A percentile compares a stretch with the other conserved stretches of the same genome.
phyloP scores from a whole-genome alignment of 1,140 invertebrate species.

The Ctenoplectra terminalis region DNA sequence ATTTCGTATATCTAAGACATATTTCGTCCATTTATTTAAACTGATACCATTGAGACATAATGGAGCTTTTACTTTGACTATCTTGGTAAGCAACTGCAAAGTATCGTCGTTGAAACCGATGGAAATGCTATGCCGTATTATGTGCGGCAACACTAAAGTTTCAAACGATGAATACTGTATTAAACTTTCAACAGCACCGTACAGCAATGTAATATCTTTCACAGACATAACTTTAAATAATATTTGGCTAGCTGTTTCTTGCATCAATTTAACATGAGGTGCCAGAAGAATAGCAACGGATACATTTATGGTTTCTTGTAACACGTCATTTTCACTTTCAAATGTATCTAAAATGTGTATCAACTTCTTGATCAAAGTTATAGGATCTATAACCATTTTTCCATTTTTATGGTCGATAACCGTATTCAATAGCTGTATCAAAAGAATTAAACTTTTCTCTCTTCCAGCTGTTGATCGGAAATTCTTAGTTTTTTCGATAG shows the following conservation, averaged over 20 bases:
- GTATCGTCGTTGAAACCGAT: slow-evolving; percentile 82
- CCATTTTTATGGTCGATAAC: slow-evolving; percentile 86
- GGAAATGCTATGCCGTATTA: slow-evolving; percentile 86
- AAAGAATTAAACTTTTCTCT: slow-evolving; percentile 76
- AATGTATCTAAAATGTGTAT: slow-evolving; percentile 73
- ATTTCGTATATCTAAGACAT: slow-evolving; percentile 85
- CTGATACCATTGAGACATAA: slow-evolving; percentile 85
- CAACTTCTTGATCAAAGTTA: slow-evolving; percentile 84
- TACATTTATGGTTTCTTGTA: slow-evolving; percentile 84
- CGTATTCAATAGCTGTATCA: slow-evolving; percentile 85
- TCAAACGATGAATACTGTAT: slow-evolving; percentile 88
- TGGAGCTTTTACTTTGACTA: slow-evolving; percentile 87
- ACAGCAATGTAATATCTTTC: slow-evolving; percentile 83
- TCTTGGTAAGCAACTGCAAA: slow-evolving; percentile 86
- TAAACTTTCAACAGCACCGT: slow-evolving; percentile 86
- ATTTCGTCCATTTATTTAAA: slow-evolving; percentile 86
- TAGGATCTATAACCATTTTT: slow-evolving; percentile 85
- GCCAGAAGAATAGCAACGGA: slow-evolving; percentile 85
- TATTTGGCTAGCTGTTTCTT: slow-evolving; percentile 87
- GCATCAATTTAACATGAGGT: slow-evolving; percentile 85
- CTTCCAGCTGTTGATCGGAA: slow-evolving; percentile 22
- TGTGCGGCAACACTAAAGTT: slow-evolving; percentile 87
- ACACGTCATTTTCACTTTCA: slow-evolving; percentile 81
- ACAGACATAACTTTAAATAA: slow-evolving; percentile 85
- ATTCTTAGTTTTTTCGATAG: slow-evolving; percentile 55